phyloP scores from a whole-genome alignment of 2,113 vertebrate species.

The Mionectes macconnelli region DNA sequence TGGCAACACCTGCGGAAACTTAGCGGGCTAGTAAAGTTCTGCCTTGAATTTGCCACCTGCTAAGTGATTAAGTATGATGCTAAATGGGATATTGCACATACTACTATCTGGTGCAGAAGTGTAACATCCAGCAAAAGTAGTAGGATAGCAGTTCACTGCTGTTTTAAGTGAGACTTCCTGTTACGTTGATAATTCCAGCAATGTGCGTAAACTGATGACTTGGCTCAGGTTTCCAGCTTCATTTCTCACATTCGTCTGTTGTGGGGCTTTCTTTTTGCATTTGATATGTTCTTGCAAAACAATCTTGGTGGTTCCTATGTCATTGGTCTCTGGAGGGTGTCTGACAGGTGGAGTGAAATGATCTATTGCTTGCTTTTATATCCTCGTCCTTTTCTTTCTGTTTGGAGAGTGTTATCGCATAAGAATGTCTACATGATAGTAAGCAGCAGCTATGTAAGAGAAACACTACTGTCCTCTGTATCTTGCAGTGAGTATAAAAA shows the following conservation, averaged over 20 bases:
- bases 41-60: neutral
- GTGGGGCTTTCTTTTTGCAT: neutral
- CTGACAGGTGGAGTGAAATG: neutral
- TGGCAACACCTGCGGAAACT: neutral
- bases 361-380: neutral
- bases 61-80: neutral
- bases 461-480: neutral
- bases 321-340: neutral
- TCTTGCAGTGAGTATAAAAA: neutral
- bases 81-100: neutral
- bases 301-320: rapidly evolving
- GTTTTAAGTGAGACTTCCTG: neutral
- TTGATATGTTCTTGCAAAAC: neutral
- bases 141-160: neutral
- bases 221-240: neutral
- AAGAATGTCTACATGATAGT: neutral
- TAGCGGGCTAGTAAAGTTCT: neutral
- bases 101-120: neutral
- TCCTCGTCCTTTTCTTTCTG: neutral
- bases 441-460: neutral
- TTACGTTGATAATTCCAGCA: neutral
- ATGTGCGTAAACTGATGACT: neutral
- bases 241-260: neutral
- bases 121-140: neutral
- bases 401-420: neutral